Evolutionary conservation across 2,113 vertebrate species (phyloP), one percentile per base, ranked within the genome.

Genomic region (Athene noctua): DNA sequence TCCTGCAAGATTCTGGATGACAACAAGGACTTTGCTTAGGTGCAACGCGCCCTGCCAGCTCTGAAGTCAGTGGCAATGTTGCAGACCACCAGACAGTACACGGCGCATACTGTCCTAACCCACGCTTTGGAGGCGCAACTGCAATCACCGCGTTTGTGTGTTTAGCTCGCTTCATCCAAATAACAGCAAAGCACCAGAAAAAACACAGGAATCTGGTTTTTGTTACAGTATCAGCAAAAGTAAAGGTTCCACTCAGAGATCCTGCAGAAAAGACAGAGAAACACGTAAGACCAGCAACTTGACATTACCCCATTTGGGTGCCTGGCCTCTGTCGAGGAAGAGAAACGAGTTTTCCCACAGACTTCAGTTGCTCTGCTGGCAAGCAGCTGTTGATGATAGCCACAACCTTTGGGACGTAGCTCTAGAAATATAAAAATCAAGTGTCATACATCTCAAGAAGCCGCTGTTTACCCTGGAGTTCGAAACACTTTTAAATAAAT

Each of bases 1-100:
- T 58, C 30, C 57, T 90, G 38, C 30, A 89, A 34, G 57, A 38
- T 34, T 36, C 49, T 16, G 42, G 32, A 42, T 42, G n/a, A 11
- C 34, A 51, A 16, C 2, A 3, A 2, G 32, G 55, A 14, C 58
- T 85, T 68, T 15, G 34, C 42, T 51, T 9, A 55, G 46, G 42
- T 26, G 15, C 32, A 78, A 15, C 32, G 9, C 40, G 67, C 15
- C 34, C 55, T n/a, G 32, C 4, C 44, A 36, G 23, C 21, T 75
- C 58, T n/a, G 11, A 34, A 66, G 42, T 21, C 40, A 8, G 25
- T 11, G 61, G 21, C 1, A 4, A 17, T 5, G 13, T 2, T 19
- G 34, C 9, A 44, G 52, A 74, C 15, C 38, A 25, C 5, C 3
- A 0, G 16, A 15, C 4, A 34, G 26, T 0, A 54, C 0, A 4